A percentile compares a stretch with the other conserved stretches of the same genome.
Evolutionary conservation across 2,888 invertebrate genomes (phyloP).

Genomic region (Xylocampa areola): DNA sequence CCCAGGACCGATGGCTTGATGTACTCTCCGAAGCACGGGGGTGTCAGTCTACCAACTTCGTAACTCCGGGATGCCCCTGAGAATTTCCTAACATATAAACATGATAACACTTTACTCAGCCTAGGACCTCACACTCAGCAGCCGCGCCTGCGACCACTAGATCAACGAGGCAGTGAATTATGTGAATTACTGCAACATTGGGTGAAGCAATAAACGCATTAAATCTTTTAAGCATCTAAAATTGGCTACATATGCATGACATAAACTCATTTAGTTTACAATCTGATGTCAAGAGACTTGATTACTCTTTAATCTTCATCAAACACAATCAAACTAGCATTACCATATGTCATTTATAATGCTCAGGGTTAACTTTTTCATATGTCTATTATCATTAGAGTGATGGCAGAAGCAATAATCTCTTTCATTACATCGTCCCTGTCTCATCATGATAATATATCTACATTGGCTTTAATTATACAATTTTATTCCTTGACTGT

Average conservation of each 20-base stretch:
- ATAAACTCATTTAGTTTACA: slow-evolving; percentile 4
- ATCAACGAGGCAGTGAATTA: no score
- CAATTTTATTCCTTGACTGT: slow-evolving; percentile 64
- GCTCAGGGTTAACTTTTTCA: slow-evolving; percentile 51
- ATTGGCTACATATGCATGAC: slow-evolving; percentile 7
- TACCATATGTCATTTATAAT: slow-evolving; percentile 44
- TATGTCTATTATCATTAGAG: slow-evolving; percentile 64
- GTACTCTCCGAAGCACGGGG: no score
- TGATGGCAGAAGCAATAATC: slow-evolving; percentile 65
- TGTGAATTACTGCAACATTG: no score
- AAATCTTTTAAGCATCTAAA: no score
- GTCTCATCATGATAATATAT: slow-evolving; percentile 72
- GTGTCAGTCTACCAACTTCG: no score
- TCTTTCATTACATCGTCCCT: slow-evolving; percentile 66
- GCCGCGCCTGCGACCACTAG: no score
- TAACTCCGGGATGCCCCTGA: no score
- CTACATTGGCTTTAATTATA: slow-evolving; percentile 78
- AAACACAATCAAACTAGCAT: slow-evolving; percentile 44
- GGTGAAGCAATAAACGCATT: no score
- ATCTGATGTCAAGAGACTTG: slow-evolving; percentile 8
- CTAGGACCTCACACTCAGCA: no score
- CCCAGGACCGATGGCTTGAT: no score
- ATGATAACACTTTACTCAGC: no score
- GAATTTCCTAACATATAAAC: no score
- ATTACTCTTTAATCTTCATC: slow-evolving; percentile 36